Base-by-base conservation (phyloP, 2,888 invertebrate genomes). In the Zygaena filipendulae region DNA sequence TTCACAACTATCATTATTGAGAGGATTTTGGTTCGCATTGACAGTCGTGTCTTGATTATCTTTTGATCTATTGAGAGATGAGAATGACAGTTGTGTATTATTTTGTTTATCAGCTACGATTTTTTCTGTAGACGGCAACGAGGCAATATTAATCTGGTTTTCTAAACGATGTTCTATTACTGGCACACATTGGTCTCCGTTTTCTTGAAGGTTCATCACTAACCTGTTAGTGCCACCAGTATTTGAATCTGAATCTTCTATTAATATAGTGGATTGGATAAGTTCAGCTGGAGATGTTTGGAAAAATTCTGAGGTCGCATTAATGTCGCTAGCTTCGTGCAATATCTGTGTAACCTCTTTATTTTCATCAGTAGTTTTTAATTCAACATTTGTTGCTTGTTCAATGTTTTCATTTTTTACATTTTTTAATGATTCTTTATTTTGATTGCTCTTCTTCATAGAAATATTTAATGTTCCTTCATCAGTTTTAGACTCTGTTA, bases 121-220 rank as follows among this genome's bases (percentile, higher is more conserved):
- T 21, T 32, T 25, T 23, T 36, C 25, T 20, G 26, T 30, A 3
- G 23, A 12, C 14, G 27, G 23, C 13, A 23, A 14, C n/a, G 29
- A 9, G 6, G 20, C 18, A 11, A 19, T 12, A 21, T 26, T 16
- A 9, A 10, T 13, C 14, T 25, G 25, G 10, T 41, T 36, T 27
- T 31, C 36, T 23, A 42, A 29, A 9, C 40, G 11, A 34, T 59
- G 51, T 23, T 52, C 40, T 27, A 70, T 45, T 27, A 62, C 56
- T 18, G 74, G 74, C 2, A 71, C 74, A 56, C 70, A 69, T 43
- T 75, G 74, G 38, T 74, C 71, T 39, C 52, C 69, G 40, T 32
- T 42, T 16, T 59, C 46, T 26, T 28, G 39, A 18, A 19, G 42
- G 32, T 37, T 49, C 39, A 29, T 43, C 29, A 21, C 40, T 40